A percentile compares a stretch with the other conserved stretches of the same genome.
Evolutionary conservation across 2,797 vertebrate genomes (phyloP).

Genomic region (Diceros bicornis): DNA sequence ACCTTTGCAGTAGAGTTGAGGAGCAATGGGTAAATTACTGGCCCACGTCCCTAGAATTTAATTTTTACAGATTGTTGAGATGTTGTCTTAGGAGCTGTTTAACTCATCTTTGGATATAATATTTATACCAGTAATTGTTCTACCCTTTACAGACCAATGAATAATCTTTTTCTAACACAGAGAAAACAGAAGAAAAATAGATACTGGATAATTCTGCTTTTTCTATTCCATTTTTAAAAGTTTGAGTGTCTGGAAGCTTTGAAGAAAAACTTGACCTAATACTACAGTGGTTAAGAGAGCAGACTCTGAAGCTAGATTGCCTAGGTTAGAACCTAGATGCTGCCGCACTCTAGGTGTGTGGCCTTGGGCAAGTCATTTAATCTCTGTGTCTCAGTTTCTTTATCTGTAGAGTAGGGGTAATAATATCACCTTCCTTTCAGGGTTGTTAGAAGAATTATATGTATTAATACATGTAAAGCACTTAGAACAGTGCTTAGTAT

Average conservation of each 20-base stretch:
- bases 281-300: not conserved
- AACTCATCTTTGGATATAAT: not conserved
- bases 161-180: constrained; percentile 1
- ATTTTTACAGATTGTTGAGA: not conserved
- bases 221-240: constrained; percentile 20
- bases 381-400: not conserved
- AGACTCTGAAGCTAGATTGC: not conserved
- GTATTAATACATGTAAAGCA: not conserved
- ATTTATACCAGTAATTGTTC: not conserved
- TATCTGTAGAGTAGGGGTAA: not conserved
- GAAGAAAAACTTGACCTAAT: not conserved
- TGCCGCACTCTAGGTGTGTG: not conserved
- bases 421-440: not conserved
- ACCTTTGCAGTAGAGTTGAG: not conserved
- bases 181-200: constrained; percentile 16
- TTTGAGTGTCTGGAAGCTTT: not conserved
- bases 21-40: not conserved
- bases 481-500: constrained; percentile 15
- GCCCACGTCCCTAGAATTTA: not conserved
- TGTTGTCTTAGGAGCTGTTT: not conserved
- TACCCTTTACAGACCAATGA: not conserved
- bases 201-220: not conserved
- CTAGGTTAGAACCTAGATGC: not conserved
- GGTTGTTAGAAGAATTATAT: not conserved
- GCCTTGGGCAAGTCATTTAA: not conserved